phyloP scores from a whole-genome alignment of 92 coral and sea anemone genomes.

The Epizoanthus illoricatus region DNA sequence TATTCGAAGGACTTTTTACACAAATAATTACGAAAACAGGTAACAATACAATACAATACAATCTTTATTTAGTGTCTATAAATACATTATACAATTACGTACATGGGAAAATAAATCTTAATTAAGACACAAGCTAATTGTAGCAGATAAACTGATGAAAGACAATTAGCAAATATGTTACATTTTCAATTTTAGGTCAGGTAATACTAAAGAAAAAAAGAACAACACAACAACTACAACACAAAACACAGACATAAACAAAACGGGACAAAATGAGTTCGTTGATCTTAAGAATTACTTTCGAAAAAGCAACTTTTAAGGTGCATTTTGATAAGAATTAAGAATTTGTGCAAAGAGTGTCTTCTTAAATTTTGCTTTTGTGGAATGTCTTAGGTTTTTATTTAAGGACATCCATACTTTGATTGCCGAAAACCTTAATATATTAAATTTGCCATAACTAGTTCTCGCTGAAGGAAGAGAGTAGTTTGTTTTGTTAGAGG shows the following conservation, averaged over 20 bases:
- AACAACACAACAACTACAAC: slow-evolving; percentile 18
- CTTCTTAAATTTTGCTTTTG: slow-evolving; percentile 1
- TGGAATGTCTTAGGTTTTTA: slow-evolving; percentile 16
- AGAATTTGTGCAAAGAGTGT: slow-evolving; percentile 2
- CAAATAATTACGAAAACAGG: slow-evolving; percentile 13
- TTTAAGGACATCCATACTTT: slow-evolving; percentile 11
- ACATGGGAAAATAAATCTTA: not conserved
- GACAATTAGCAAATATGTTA: not conserved
- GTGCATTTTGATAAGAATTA: slow-evolving; percentile 11
- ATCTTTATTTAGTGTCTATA: slow-evolving; percentile 8
- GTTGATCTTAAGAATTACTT: slow-evolving; percentile 10
- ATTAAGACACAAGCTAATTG: slow-evolving; percentile 20
- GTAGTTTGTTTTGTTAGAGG: slow-evolving; percentile 21
- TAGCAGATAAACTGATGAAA: slow-evolving; percentile 20
- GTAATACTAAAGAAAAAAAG: slow-evolving; percentile 14
- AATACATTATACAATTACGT: not conserved
- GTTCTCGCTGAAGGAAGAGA: slow-evolving; percentile 20
- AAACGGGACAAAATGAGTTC: slow-evolving; percentile 19
- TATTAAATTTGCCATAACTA: slow-evolving; percentile 22
- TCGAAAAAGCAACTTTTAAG: slow-evolving; percentile 18
- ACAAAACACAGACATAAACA: slow-evolving; percentile 9
- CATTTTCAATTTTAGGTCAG: slow-evolving; percentile 3
- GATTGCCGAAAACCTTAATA: not conserved
- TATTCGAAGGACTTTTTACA: slow-evolving; percentile 17
- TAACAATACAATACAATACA: slow-evolving; percentile 23